These are phyloP conservation scores for Sebastes minor DNA, from an alignment of 2,797 vertebrate genomes.

Conservation along the genomic window DNA sequence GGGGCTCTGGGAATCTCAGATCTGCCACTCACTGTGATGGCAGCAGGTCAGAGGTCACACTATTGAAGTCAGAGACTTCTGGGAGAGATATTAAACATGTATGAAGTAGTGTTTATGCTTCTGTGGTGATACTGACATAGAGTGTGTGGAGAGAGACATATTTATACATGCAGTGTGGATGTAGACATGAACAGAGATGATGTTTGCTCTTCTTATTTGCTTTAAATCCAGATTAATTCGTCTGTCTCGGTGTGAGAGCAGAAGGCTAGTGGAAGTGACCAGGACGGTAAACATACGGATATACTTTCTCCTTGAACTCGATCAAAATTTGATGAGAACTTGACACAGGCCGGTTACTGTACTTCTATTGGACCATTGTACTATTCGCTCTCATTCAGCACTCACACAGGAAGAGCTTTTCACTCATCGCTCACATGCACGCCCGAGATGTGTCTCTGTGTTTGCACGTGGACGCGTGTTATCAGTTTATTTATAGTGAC, in stretches of 20 bases:
- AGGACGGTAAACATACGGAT: conserved; percentile 21
- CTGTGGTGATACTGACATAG: not conserved
- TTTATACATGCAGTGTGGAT: not conserved
- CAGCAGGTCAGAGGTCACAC: conserved; percentile 28
- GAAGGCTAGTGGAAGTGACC: conserved; percentile 17
- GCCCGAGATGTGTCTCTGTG: conserved; percentile 24
- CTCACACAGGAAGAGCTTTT: conserved; percentile 28
- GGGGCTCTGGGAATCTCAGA: conserved; percentile 12
- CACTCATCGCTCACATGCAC: conserved; percentile 42
- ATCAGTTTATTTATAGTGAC: conserved; percentile 56
- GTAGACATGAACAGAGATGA: not conserved
- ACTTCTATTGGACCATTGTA: not conserved
- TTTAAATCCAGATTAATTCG: not conserved
- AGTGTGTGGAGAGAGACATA: not conserved
- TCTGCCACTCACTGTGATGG: conserved; percentile 32
- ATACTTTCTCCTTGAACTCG: conserved; percentile 56
- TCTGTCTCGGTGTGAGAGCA: not conserved
- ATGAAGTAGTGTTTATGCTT: not conserved
- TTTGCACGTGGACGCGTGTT: conserved; percentile 16
- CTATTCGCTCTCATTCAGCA: conserved; percentile 21
- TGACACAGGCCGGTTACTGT: conserved; percentile 44
- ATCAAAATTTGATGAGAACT: conserved; percentile 76
- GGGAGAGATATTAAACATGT: not conserved
- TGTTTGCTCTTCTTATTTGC: not conserved
- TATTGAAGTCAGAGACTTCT: not conserved